Evolutionary conservation across 2,888 invertebrate species (phyloP).

Genomic region (Abrostola tripartita): DNA sequence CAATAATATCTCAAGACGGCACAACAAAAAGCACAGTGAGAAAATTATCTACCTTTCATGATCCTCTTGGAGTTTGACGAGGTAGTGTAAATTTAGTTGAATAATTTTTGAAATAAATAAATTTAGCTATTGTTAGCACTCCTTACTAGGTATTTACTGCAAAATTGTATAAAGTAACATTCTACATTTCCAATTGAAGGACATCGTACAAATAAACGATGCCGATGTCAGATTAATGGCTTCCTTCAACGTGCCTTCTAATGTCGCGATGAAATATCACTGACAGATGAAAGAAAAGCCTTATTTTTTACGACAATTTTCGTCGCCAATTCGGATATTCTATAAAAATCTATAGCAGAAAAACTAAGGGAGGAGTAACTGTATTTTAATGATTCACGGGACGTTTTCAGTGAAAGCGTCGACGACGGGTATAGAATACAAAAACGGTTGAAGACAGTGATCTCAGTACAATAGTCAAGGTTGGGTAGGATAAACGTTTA

Average conservation of each 20-base stretch:
- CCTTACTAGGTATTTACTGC: slow-evolving; percentile 30
- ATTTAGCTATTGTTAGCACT: slow-evolving; percentile 19
- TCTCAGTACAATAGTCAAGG: slow-evolving; percentile 75
- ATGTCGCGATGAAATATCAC: slow-evolving; percentile 58
- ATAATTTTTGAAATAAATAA: no score
- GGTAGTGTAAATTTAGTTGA: no score
- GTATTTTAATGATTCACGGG: slow-evolving; percentile 54
- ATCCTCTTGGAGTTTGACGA: no score
- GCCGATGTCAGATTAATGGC: slow-evolving; percentile 60
- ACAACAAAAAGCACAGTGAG: no score
- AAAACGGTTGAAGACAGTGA: slow-evolving; percentile 71
- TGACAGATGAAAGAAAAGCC: slow-evolving; percentile 35
- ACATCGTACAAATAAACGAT: slow-evolving; percentile 44
- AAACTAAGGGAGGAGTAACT: slow-evolving; percentile 30
- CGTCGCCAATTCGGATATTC: slow-evolving; percentile 20
- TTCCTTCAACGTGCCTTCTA: slow-evolving; percentile 50
- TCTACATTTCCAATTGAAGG: slow-evolving; percentile 35
- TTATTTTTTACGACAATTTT: slow-evolving; percentile 29
- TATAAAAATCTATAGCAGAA: slow-evolving; percentile 16
- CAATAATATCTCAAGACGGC: no score
- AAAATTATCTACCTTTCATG: no score
- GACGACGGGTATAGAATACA: slow-evolving; percentile 57
- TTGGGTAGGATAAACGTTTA: slow-evolving; percentile 72
- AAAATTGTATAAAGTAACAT: slow-evolving; percentile 41
- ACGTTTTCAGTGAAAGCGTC: slow-evolving; percentile 50